Evolutionary conservation across 2,113 vertebrate genomes (phyloP), one percentile per base, ranked within the genome.

Genomic region (Pantherophis guttatus): DNA sequence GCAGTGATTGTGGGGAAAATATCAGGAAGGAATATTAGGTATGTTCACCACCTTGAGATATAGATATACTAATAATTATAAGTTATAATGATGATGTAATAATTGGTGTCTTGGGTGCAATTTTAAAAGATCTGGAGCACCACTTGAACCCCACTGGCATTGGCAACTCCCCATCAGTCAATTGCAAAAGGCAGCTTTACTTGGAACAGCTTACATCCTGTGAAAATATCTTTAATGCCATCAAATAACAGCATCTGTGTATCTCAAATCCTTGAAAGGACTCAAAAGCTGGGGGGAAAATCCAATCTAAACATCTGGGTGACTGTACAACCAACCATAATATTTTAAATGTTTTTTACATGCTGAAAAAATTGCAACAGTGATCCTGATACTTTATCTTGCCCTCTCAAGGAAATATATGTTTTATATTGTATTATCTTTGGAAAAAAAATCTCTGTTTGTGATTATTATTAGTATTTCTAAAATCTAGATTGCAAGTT

Each of bases 401-500:
- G 53, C 54, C 48, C 1, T 93, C 86, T 95, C 81, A 11, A 75
- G 39, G 39, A 81, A 95, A 12, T 59, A 52, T 93, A 81, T 50
- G 92, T 91, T 93, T 95, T 95, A 94, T 7, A 48, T 24, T 52
- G 1, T 59, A 91, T 50, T 93, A 94, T 94, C 75, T 75, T 93
- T 93, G 81, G 29, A 90, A 95, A 94, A 93, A 93, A 52, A 26
- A 58, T 2, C 93, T 1, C 0, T 50, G 19, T 0, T 2, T 93
- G 8, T 95, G 33, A 93, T 91, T 93, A 94, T 62, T 23, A 29
- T 62, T 62, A 62, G 12, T 95, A 0, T 96, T 97, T 95, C 94
- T 94, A 92, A 81, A 81, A 39, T 39, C 70, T 65, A 91, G 54
- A 33, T 85, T 96, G 90, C 52, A 95, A 95, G 91, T 95, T 90